Base-by-base conservation (phyloP, 2,888 invertebrate genomes). In the Idaea dimidiata region DNA sequence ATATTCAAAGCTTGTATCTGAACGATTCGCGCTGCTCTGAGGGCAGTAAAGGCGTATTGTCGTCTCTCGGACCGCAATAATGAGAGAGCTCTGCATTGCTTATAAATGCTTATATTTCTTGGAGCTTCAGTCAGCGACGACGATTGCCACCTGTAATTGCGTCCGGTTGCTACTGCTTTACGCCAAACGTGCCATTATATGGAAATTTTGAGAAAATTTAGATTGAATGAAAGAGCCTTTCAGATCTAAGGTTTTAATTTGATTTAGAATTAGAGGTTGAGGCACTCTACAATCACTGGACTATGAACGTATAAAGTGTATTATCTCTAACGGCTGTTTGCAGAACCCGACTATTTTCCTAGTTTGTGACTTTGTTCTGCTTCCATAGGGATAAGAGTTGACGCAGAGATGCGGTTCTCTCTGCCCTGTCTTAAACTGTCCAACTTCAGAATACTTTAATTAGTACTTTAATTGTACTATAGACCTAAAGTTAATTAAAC, bases 81-180 rank as follows among this genome's bases (percentile, higher is more conserved):
- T 88, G 81, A 88, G 82, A 87, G 84, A 86, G 84, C 78, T 75
- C 78, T 81, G 81, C 76, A 81, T 88, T 85, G 83, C 86, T 77
- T 79, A 77, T 80, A 82, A 84, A 79, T 82, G 86, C 83, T 82
- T 84, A 86, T 86, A 87, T 82, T 83, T 86, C 80, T 77, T 76
- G 72, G 69, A 73, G 77, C 66, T 64, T 62, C 73, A 82, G 83
- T 78, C 83, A 80, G 73, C 72, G 72, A 77, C 77, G 79, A 80
- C 81, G 82, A 87, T 87, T 83, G 84, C 79, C 77, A 84, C 74
- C 88, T 89, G 85, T 91, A 91, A 91, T 91, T 91, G 88, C 85
- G 82, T 91, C 91, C 90, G 90, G 83, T 76, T 74, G 75, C 76
- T 75, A 5, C 72, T 76, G 70, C 68, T 63, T 66, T 62, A 67